A percentile compares a stretch with the other conserved stretches of the same genome.
Evolutionary conservation across 2,797 vertebrate genomes (phyloP).

Genomic region (Melanotaenia parkinsoni): DNA sequence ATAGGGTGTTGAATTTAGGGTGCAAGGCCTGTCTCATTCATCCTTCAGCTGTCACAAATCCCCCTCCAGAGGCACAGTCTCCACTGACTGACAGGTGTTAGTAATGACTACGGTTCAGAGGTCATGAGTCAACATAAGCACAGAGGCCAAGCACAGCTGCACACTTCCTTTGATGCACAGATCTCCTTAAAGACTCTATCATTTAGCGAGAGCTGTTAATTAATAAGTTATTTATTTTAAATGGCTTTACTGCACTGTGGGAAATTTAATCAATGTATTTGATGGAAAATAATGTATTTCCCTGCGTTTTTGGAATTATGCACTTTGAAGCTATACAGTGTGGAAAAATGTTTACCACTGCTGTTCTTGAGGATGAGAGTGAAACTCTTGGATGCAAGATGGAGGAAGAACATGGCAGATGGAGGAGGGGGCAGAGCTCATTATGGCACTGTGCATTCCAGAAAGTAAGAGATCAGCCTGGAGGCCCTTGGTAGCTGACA

Average conservation of each 20-base stretch:
- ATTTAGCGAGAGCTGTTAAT: constrained; percentile 43
- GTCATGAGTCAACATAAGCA: constrained; percentile 70
- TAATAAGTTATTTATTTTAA: constrained; percentile 1
- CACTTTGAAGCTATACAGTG: background rate
- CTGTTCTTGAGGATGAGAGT: constrained; percentile 3
- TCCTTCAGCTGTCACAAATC: constrained; percentile 77
- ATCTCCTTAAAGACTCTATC: constrained; percentile 42
- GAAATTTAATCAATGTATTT: constrained; percentile 10
- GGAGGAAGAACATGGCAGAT: constrained; percentile 21
- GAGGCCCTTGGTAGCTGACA: constrained; percentile 69
- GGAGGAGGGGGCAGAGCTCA: constrained; percentile 54
- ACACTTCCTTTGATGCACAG: constrained; percentile 42
- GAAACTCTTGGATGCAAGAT: constrained; percentile 32
- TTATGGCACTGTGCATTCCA: constrained; percentile 63
- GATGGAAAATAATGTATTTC: background rate
- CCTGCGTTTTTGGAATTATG: background rate
- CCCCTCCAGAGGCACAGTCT: constrained; percentile 56
- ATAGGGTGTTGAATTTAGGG: constrained; percentile 63
- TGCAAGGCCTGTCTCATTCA: constrained; percentile 71
- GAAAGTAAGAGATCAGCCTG: constrained; percentile 75
- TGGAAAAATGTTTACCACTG: constrained; percentile 26
- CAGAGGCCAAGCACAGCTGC: constrained; percentile 70
- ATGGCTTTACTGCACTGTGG: constrained; percentile 1
- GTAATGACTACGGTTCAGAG: constrained; percentile 76
- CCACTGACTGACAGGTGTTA: constrained; percentile 80